Evolutionary conservation across 2,888 invertebrate species (phyloP).

Genomic region (Spodoptera picta): DNA sequence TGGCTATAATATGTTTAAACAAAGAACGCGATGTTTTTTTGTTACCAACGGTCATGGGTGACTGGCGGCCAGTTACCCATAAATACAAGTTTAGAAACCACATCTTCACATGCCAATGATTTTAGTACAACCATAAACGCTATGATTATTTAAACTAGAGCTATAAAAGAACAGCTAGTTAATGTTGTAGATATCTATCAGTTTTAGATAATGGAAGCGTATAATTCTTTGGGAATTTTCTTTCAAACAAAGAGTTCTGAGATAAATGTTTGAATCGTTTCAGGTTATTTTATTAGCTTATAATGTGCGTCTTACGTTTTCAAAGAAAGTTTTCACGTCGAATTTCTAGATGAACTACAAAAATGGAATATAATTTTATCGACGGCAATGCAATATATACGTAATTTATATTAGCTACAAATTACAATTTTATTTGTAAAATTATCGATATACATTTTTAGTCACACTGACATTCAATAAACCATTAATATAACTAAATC

Average conservation of each 20-base stretch:
- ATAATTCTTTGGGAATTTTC: constrained; percentile 48
- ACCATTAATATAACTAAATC: too few species aligned
- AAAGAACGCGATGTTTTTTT: constrained; percentile 58
- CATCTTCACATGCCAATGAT: constrained; percentile 64
- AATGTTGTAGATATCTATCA: constrained; percentile 51
- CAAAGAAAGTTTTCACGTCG: constrained; percentile 3
- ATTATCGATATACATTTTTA: too few species aligned
- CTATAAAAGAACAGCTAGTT: constrained; percentile 55
- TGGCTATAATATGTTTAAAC: constrained; percentile 54
- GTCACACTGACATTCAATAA: too few species aligned
- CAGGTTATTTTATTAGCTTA: constrained; percentile 31
- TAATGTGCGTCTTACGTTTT: constrained; percentile 39
- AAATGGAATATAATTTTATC: too few species aligned
- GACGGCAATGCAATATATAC: too few species aligned
- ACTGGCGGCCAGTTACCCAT: constrained; percentile 59
- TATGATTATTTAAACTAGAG: constrained; percentile 56
- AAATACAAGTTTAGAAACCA: constrained; percentile 53
- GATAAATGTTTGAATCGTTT: constrained; percentile 30
- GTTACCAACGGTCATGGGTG: constrained; percentile 60
- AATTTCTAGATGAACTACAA: too few species aligned
- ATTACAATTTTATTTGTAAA: too few species aligned
- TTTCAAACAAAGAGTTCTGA: constrained; percentile 36
- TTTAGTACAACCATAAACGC: constrained; percentile 58
- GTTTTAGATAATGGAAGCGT: constrained; percentile 43
- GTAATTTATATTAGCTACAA: too few species aligned